Base-by-base conservation (phyloP, 2,113 vertebrate species). In the Corythoichthys haematopterus region DNA sequence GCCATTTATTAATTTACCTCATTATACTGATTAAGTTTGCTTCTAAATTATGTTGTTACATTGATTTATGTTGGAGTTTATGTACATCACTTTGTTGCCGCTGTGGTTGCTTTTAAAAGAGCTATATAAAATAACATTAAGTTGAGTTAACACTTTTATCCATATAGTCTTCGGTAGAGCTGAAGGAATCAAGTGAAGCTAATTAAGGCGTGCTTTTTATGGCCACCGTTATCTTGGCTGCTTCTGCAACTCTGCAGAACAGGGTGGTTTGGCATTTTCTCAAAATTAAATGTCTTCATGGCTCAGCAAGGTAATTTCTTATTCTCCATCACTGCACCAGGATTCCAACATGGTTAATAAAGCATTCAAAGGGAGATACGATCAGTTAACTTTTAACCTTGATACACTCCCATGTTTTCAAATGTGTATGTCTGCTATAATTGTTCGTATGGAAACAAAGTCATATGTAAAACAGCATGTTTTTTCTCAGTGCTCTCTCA, bases 181-280 rank as follows among this genome's bases (percentile, higher is more conserved):
- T 68, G 59, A 59, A 64, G 66, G n/a, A 74, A 65, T 73, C 13
- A 57, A 64, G 53, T 73, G 16, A 57, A 64, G 53, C 16, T 52
- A 70, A 58, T 51, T 28, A 72, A 47, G 28, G 35, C 0, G 62
- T 56, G 55, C 2, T 50, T 68, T 74, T 60, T 59, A 53, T 64
- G 15, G 56, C 55, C 43, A 16, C 64, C 11, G 55, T 75, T 68
- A 69, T 59, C 69, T 36, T 70, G 11, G n/a, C 52, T 70, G 40
- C 72, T 65, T 57, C 45, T 61, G 47, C 47, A 61, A 35, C 48
- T 69, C 48, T 43, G 60, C 43, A 10, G 28, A 70, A 61, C 13
- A 15, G n/a, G 46, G 40, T 36, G 15, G 68, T 37, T 16, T 45
- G 64, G 8, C 7, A 45, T 52, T 75, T 58, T 33, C 55, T 73